A percentile compares a stretch with the other conserved stretches of the same genome.
phyloP scores from a whole-genome alignment of 2,797 vertebrate species.

The Xenops minutus region DNA sequence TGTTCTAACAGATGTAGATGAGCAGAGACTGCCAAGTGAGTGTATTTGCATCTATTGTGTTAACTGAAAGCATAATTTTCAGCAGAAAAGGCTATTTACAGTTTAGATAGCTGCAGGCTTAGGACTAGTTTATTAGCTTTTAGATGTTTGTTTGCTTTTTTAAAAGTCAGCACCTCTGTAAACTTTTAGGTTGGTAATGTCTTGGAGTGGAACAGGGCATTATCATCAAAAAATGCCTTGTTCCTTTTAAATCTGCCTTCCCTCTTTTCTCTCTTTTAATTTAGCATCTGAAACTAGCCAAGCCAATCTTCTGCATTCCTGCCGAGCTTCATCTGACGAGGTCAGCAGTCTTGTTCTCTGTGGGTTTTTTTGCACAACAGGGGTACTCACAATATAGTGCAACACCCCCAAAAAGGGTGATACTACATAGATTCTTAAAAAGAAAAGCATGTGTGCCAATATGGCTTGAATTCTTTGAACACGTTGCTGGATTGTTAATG shows the following conservation, averaged over 20 bases:
- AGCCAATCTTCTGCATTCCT: constrained; percentile 48
- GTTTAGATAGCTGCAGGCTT: constrained; percentile 3
- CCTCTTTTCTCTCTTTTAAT: constrained; percentile 24
- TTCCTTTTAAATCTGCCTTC: constrained; percentile 17
- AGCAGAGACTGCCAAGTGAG: constrained; percentile 59
- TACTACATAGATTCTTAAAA: constrained; percentile 49
- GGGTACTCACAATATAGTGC: constrained; percentile 28
- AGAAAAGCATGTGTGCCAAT: constrained; percentile 36
- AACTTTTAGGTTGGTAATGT: not conserved
- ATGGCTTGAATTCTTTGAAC: constrained; percentile 48
- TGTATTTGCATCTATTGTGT: constrained; percentile 58
- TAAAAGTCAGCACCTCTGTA: not conserved
- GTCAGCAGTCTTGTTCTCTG: constrained; percentile 52
- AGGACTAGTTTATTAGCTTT: not conserved
- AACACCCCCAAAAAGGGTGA: constrained; percentile 17
- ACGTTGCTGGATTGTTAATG: constrained; percentile 21
- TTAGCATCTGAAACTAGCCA: constrained; percentile 28
- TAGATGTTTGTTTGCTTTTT: not conserved
- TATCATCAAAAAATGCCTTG: not conserved
- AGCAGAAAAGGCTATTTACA: constrained; percentile 49
- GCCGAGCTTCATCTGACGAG: constrained; percentile 51
- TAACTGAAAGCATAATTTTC: constrained; percentile 55
- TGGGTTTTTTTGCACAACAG: constrained; percentile 31
- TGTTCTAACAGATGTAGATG: constrained; percentile 69
- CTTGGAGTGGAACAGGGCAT: not conserved